phyloP scores from a whole-genome alignment of 2,888 invertebrate species.

The Pseudanteris insignis region DNA sequence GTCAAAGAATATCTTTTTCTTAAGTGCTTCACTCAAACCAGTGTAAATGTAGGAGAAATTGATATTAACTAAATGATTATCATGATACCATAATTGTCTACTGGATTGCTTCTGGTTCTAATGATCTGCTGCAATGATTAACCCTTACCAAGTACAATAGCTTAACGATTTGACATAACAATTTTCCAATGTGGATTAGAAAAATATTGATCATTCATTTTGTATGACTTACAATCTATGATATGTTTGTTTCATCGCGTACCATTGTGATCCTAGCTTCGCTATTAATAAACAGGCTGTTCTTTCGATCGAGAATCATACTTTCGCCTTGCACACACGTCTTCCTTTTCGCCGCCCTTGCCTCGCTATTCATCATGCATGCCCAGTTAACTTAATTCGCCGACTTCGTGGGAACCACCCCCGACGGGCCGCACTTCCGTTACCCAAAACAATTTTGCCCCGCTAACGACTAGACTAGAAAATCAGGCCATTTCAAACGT shows the following conservation, averaged over 20 bases:
- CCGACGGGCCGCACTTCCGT: too few species aligned
- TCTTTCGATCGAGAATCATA: too few species aligned
- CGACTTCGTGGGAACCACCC: too few species aligned
- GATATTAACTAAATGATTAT: slow-evolving; percentile 16
- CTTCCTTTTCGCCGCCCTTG: too few species aligned
- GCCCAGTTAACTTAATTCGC: too few species aligned
- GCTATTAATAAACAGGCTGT: slow-evolving; percentile 30
- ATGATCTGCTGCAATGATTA: slow-evolving; percentile 37
- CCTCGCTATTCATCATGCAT: too few species aligned
- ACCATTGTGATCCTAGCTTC: slow-evolving; percentile 44
- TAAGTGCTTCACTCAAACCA: neutral
- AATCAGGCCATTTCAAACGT: too few species aligned
- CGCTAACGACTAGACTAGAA: too few species aligned
- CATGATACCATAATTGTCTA: slow-evolving; percentile 7
- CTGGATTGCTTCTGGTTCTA: slow-evolving; percentile 18
- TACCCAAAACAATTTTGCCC: too few species aligned
- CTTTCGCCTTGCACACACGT: too few species aligned
- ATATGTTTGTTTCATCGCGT: slow-evolving; percentile 45
- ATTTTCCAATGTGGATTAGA: slow-evolving; percentile 44
- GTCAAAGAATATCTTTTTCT: too few species aligned
- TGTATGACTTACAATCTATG: slow-evolving; percentile 35
- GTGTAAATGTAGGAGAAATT: neutral
- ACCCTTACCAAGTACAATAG: slow-evolving; percentile 33
- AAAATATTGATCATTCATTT: slow-evolving; percentile 41
- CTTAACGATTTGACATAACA: slow-evolving; percentile 45